These are phyloP conservation scores for Asbolus verrucosus DNA, from an alignment of 1,140 invertebrate genomes.

Conservation along the genomic window DNA sequence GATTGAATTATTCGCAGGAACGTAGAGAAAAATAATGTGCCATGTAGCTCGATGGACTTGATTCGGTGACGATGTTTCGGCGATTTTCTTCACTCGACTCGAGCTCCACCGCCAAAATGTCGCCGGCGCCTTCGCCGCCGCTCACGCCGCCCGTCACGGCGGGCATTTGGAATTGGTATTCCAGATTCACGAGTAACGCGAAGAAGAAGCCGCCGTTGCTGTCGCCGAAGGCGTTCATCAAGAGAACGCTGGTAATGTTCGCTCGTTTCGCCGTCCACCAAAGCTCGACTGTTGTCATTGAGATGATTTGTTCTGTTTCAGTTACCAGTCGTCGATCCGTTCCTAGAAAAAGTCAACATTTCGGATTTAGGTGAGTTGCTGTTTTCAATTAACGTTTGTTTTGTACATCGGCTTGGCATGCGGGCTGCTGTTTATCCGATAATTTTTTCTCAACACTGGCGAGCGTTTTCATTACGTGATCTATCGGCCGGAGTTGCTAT, in stretches of 20 bases:
- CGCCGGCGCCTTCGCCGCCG: constrained; percentile 59
- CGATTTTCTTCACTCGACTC: constrained; percentile 46
- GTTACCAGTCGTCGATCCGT: constrained; percentile 89
- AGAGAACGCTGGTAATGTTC: constrained; percentile 62
- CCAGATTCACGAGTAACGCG: constrained; percentile 66
- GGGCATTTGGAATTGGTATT: constrained; percentile 66
- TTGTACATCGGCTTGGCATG: background rate
- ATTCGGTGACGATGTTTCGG: constrained; percentile 48
- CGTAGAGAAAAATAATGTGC: constrained; percentile 9
- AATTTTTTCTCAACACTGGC: no score
- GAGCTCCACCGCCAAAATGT: constrained; percentile 7
- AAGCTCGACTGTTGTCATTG: background rate
- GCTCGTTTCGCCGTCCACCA: no score
- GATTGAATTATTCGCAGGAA: background rate
- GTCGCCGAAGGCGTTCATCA: constrained; percentile 65
- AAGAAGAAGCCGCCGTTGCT: constrained; percentile 65
- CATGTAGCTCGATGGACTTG: background rate
- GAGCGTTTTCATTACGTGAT: no score
- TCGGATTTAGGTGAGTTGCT: constrained; percentile 84
- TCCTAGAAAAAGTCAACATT: constrained; percentile 87
- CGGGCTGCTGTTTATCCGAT: background rate
- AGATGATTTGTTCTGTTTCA: constrained; percentile 69
- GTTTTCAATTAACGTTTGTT: constrained; percentile 5
- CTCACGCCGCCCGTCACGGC: constrained; percentile 62
- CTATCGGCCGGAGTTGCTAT: no score